These are phyloP conservation scores for Lethenteron camtschaticum DNA, from an alignment of 2,113 vertebrate species.

Conservation along the genomic window DNA sequence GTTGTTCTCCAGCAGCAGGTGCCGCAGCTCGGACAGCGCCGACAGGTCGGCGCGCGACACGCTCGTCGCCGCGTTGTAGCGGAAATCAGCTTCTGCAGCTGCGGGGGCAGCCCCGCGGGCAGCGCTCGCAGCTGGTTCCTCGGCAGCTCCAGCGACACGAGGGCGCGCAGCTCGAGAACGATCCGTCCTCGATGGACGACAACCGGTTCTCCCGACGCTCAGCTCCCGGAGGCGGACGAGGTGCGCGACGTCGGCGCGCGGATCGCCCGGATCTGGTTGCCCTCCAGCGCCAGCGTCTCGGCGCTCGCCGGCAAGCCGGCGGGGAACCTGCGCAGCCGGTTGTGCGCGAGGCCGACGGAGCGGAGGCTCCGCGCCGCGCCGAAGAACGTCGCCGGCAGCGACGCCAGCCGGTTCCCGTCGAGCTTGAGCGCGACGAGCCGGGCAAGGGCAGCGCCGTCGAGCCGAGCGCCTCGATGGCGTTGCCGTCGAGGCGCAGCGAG, in stretches of 20 bases:
- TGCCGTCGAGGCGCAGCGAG: conserved; percentile 29
- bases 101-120: conserved; percentile 23
- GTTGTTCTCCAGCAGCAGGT: conserved; percentile 47
- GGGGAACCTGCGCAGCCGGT: conserved; percentile 29
- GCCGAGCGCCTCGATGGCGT: conserved; percentile 22
- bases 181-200: conserved; percentile 25
- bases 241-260: conserved; percentile 27
- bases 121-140: conserved; percentile 29
- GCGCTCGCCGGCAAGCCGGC: conserved; percentile 29
- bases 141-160: conserved; percentile 31
- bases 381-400: conserved; percentile 24
- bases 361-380: conserved; percentile 21
- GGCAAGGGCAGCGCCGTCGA: conserved; percentile 21
- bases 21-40: conserved; percentile 31
- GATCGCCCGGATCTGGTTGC: conserved; percentile 30
- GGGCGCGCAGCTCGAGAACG: conserved; percentile 26
- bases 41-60: conserved; percentile 27
- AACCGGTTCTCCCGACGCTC: conserved; percentile 35
- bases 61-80: conserved; percentile 31
- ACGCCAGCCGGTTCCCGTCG: conserved; percentile 28
- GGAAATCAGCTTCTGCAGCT: conserved; percentile 37
- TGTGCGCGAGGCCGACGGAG: conserved; percentile 33
- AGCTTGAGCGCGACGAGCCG: conserved; percentile 26
- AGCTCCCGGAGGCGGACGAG: conserved; percentile 31
- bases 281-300: conserved; percentile 33